Conservation (phyloP, 1,140 invertebrate species). For the Heliothis subflexa region DNA sequence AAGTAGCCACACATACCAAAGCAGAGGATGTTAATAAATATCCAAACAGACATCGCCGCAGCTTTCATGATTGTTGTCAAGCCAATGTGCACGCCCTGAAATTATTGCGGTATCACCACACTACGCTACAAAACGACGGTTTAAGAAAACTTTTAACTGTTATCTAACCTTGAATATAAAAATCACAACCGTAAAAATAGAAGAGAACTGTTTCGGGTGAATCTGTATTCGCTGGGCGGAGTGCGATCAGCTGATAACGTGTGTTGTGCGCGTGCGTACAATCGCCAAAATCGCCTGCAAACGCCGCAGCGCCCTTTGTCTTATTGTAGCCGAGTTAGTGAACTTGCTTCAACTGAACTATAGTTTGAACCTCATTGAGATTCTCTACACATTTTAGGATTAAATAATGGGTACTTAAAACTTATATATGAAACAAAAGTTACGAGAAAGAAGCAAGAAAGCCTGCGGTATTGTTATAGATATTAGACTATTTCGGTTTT, state of each 20-base stretch:
- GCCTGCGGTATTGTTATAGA: too few species aligned
- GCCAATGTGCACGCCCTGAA: neutral
- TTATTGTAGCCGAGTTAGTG: neutral
- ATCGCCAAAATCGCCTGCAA: neutral
- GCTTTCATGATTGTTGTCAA: constrained; percentile 85
- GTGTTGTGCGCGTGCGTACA: constrained; percentile 51
- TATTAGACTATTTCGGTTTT: too few species aligned
- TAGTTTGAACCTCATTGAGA: neutral
- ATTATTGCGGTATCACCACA: neutral
- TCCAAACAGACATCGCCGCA: constrained; percentile 89
- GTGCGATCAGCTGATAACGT: constrained; percentile 66
- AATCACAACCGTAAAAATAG: constrained; percentile 52
- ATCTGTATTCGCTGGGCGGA: constrained; percentile 60
- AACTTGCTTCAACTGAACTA: neutral
- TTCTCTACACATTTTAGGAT: neutral
- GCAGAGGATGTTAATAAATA: constrained; percentile 90
- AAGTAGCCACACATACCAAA: constrained; percentile 91
- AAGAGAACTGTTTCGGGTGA: constrained; percentile 14
- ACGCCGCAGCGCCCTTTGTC: constrained; percentile 1
- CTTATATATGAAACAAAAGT: too few species aligned
- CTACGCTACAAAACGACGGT: neutral
- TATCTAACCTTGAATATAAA: constrained; percentile 33
- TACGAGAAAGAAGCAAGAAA: too few species aligned
- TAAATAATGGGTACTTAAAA: too few species aligned
- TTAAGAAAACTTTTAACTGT: constrained; percentile 1